Conservation (phyloP, 2,888 invertebrate species). For the Cosmia pyralina region DNA sequence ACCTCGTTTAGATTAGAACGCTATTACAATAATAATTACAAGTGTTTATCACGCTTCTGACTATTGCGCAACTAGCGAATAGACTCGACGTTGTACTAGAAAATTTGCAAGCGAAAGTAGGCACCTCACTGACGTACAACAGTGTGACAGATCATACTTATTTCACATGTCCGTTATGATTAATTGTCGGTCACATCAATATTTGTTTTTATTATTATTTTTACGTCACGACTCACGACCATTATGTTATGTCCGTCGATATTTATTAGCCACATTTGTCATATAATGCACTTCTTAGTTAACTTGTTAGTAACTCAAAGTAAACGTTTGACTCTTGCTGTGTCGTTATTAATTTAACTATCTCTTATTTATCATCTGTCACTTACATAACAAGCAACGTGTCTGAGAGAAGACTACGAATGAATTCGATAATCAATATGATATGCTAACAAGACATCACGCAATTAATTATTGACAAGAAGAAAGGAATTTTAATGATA, state of each 20-base stretch:
- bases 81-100: constrained; percentile 73
- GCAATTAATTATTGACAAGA: constrained; percentile 52
- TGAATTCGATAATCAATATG: constrained; percentile 40
- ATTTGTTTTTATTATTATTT: constrained; percentile 48
- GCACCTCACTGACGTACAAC: constrained; percentile 63
- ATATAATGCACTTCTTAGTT: constrained; percentile 47
- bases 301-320: constrained; percentile 37
- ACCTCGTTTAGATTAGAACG: constrained; percentile 81
- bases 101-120: constrained; percentile 87
- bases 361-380: constrained; percentile 54
- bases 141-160: constrained; percentile 68
- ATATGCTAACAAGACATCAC: constrained; percentile 50
- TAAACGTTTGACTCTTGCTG: constrained; percentile 31
- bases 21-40: constrained; percentile 85
- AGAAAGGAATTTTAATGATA: constrained; percentile 54
- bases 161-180: constrained; percentile 55
- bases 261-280: constrained; percentile 59
- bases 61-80: constrained; percentile 72
- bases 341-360: constrained; percentile 49
- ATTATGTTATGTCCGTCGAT: constrained; percentile 41
- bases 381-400: constrained; percentile 55
- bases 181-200: constrained; percentile 53
- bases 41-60: constrained; percentile 79
- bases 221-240: constrained; percentile 47
- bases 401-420: constrained; percentile 40